phyloP scores from a whole-genome alignment of 2,888 invertebrate genomes.

The Loripinus fragilis region DNA sequence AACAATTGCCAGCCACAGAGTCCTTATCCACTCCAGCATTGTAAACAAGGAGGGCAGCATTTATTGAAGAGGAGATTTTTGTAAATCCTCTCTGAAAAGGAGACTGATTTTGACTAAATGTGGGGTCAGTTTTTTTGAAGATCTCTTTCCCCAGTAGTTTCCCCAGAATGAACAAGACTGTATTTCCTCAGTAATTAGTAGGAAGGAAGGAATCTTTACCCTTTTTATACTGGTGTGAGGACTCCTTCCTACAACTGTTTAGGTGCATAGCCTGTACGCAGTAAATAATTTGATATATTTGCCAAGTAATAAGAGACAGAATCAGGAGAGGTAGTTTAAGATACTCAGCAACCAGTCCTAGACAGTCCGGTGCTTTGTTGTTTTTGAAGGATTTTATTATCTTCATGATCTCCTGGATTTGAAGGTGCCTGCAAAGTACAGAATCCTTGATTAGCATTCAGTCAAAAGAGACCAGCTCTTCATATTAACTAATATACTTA shows the following conservation, averaged over 20 bases:
- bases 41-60: too few species aligned
- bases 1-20: too few species aligned
- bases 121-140: background rate
- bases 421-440: too few species aligned
- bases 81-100: slow-evolving; percentile 5
- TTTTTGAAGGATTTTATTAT: too few species aligned
- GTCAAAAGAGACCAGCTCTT: too few species aligned
- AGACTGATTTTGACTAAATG: background rate
- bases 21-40: too few species aligned
- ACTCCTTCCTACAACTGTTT: slow-evolving; percentile 5
- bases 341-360: background rate
- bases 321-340: background rate
- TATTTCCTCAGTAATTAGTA: slow-evolving; percentile 10
- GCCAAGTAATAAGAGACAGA: background rate
- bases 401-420: too few species aligned
- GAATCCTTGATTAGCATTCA: too few species aligned
- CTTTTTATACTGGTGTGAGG: slow-evolving; percentile 7
- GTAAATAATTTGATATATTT: background rate
- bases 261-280: slow-evolving; percentile 9
- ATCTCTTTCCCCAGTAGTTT: slow-evolving; percentile 7
- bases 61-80: background rate
- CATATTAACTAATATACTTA: too few species aligned
- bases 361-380: too few species aligned
- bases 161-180: slow-evolving; percentile 3
- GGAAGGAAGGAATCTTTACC: background rate